phyloP scores from a whole-genome alignment of 2,113 vertebrate genomes.

The Potamarius usumacintae region DNA sequence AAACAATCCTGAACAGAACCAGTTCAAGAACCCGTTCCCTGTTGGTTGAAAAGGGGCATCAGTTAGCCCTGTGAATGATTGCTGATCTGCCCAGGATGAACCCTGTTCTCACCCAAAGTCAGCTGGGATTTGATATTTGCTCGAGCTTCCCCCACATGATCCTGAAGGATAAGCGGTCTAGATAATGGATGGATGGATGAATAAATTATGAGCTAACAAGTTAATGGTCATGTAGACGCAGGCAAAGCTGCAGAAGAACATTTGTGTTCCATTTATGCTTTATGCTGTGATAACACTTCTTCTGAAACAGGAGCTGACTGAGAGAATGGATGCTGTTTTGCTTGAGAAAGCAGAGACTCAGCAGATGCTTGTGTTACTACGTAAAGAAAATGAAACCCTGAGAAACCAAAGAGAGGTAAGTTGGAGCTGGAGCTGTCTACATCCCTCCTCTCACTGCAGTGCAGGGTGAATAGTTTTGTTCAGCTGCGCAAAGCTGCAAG shows the following conservation, averaged over 20 bases:
- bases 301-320: slow-evolving; percentile 82
- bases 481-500: background rate
- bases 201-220: background rate
- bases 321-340: slow-evolving; percentile 83
- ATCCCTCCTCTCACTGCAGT: background rate
- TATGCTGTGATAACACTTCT: background rate
- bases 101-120: no score
- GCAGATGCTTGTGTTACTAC: slow-evolving; percentile 80
- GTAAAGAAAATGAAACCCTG: slow-evolving; percentile 79
- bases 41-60: no score
- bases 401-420: slow-evolving; percentile 83
- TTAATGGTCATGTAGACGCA: background rate
- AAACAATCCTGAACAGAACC: no score
- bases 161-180: no score
- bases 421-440: background rate
- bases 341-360: slow-evolving; percentile 93
- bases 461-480: background rate
- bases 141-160: no score
- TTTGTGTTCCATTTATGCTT: background rate
- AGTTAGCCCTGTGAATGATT: no score
- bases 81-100: no score
- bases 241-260: background rate
- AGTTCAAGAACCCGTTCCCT: no score
- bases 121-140: no score
- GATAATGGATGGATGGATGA: no score